Base-by-base conservation (phyloP, 1,140 invertebrate species). In the Drosophila watanabei region DNA sequence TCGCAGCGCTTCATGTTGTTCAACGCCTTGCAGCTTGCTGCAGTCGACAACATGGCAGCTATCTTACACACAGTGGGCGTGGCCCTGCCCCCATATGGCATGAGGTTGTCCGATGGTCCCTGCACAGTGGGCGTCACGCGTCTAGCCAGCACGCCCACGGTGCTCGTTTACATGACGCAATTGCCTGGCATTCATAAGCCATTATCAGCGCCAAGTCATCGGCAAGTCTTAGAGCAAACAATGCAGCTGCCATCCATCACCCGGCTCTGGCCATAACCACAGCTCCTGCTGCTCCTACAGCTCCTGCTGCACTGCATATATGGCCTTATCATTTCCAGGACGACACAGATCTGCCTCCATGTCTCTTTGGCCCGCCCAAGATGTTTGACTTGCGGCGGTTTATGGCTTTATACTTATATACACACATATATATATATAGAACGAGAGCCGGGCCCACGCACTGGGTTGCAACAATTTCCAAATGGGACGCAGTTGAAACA, bases 191-290 rank as follows among this genome's bases (percentile, higher is more conserved):
- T 89, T 86, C 86, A 89, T 82, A 86, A 86, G 86, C 79, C 70
- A 79, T 90, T 89, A 90, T 90, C 86, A 75, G 69, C 52, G 85
- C 72, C 79, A 89, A 90, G 85, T 83, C 86, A 89, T 90, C 85
- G 78, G 45, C 75, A 76, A 49, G 82, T 80, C 86, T 90, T 82
- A 90, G 76, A 86, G 80, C 86, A 89, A 89, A 89, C 86, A 89
- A 89, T 89, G 86, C 70, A 52, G 57, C 66, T 63, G 60, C 75
- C 79, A 90, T 90, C 77, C 79, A 77, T 82, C 79, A 86, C 43
- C 63, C 33, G 51, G 48, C 61, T 62, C 51, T 71, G 78, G 48
- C 70, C 75, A 77, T 52, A 68, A 64, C 66, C 63, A 20, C 68
- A 30, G 62, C 49, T 71, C 43, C 30, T 30, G 10, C 18, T 46